Evolutionary conservation across 2,797 vertebrate species (phyloP), one percentile per base, ranked within the genome.

Genomic region (Esox lucius): DNA sequence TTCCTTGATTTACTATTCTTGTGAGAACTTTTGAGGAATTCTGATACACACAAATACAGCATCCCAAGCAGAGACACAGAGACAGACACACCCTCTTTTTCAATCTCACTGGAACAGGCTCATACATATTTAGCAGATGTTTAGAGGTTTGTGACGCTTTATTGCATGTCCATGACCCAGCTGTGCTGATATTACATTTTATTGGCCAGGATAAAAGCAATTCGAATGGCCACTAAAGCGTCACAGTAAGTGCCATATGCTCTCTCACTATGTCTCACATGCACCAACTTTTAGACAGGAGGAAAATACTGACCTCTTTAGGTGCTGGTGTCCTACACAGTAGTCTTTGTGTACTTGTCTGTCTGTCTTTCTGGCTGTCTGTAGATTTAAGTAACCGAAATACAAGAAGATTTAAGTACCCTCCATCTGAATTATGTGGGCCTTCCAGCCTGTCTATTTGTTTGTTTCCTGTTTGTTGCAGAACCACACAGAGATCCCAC

Each of bases 121-220:
- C 26, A 67, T 83, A 73, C 80, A 86, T 81, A 84, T 84, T 80
- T 72, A 77, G 61, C 61, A 73, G 59, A 67, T 80, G 68, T 68
- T 28, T 26, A 33, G 19, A 39, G 7, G 56, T 49, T 75, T 49
- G 61, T 73, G 75, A 71, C 68, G 61, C 73, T 49, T 70, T 68
- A 72, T 49, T 53, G n/a, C 78, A 74, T 74, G 74, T 68, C 49
- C 3, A 15, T 64, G 61, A 28, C 24, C 19, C 56, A 51, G 35
- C 72, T 78, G 70, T 80, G 78, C 75, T 78, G 75, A 77, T 75
- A 75, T 73, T 59, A 77, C 69, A 68, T 64, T 75, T 76, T 71
- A 70, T 77, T 73, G 72, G 66, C 67, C 72, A 11, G 24, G 59
- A 62, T 64, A 5, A 64, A 31, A 64, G 26, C 62, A 65, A 65